A percentile compares a stretch with the other conserved stretches of the same genome.
Evolutionary conservation across 2,113 vertebrate genomes (phyloP).

Genomic region (Prunella fulvescens): DNA sequence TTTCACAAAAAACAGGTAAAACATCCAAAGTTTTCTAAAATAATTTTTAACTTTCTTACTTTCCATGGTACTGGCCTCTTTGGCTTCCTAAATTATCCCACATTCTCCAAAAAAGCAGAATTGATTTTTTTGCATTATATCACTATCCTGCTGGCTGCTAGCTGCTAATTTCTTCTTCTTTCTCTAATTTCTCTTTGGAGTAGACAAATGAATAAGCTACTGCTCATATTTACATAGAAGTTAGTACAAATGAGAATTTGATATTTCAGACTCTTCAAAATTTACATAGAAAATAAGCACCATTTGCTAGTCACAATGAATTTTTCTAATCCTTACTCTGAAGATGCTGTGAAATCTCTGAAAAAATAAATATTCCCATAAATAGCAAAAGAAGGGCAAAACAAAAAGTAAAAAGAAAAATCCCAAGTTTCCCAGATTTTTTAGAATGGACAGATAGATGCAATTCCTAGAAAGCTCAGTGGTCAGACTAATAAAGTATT

Average conservation of each 20-base stretch:
- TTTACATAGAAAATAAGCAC: background rate
- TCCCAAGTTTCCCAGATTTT: background rate
- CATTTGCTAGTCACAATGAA: background rate
- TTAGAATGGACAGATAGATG: background rate
- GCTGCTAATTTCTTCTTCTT: background rate
- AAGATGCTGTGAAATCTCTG: background rate
- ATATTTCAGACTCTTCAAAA: background rate
- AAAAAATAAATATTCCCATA: background rate
- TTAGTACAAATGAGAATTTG: background rate
- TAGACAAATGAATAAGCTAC: background rate
- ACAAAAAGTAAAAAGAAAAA: background rate
- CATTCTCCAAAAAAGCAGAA: background rate
- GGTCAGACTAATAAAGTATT: background rate
- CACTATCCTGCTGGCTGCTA: background rate
- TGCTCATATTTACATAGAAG: background rate
- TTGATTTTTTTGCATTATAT: background rate
- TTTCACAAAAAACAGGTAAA: background rate
- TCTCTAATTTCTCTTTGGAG: background rate
- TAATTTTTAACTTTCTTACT: background rate
- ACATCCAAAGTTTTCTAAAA: background rate
- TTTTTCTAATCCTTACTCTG: background rate
- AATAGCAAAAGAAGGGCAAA: background rate
- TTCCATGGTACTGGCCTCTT: background rate
- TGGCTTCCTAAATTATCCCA: background rate
- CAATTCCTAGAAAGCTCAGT: background rate